Evolutionary conservation across 2,113 vertebrate species (phyloP).

Genomic region (Anhinga anhinga): DNA sequence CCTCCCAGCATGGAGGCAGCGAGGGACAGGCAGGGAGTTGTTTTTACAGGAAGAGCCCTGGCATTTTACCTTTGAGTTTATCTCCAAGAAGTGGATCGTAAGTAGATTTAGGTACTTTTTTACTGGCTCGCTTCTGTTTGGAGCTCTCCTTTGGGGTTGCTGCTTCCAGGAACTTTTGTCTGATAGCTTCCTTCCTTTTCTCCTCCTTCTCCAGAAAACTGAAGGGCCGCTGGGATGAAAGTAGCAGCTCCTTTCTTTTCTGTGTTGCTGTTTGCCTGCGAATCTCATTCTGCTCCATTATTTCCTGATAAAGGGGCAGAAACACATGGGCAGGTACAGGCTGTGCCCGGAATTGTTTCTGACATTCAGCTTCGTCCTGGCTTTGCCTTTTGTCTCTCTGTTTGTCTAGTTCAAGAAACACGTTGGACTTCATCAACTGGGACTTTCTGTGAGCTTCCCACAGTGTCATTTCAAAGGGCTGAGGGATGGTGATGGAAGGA

Average conservation of each 20-base stretch:
- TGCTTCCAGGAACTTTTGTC: conserved; percentile 54
- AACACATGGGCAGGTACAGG: conserved; percentile 83
- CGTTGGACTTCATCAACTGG: conserved; percentile 65
- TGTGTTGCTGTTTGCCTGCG: conserved; percentile 77
- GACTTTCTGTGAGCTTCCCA: conserved; percentile 69
- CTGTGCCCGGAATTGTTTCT: conserved; percentile 85
- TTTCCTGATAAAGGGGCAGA: conserved; percentile 81
- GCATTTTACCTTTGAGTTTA: conserved; percentile 80
- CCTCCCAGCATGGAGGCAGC: not conserved
- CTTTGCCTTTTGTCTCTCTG: conserved; percentile 71
- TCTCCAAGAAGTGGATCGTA: conserved; percentile 73
- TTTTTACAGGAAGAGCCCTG: not conserved
- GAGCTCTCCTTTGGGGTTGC: conserved; percentile 53
- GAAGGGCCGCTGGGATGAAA: conserved; percentile 89
- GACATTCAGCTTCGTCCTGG: conserved; percentile 84
- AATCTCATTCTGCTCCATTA: conserved; percentile 79
- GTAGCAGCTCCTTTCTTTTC: conserved; percentile 84
- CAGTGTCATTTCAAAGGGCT: conserved; percentile 72
- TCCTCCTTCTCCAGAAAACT: conserved; percentile 85
- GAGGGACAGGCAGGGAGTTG: not conserved
- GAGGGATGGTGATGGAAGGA: conserved; percentile 72
- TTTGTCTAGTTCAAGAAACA: conserved; percentile 66
- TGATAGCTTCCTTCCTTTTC: conserved; percentile 74
- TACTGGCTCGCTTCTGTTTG: conserved; percentile 52
- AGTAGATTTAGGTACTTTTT: conserved; percentile 72